Conservation (phyloP, 92 coral and sea anemone genomes). For the Micromussa lordhowensis region DNA sequence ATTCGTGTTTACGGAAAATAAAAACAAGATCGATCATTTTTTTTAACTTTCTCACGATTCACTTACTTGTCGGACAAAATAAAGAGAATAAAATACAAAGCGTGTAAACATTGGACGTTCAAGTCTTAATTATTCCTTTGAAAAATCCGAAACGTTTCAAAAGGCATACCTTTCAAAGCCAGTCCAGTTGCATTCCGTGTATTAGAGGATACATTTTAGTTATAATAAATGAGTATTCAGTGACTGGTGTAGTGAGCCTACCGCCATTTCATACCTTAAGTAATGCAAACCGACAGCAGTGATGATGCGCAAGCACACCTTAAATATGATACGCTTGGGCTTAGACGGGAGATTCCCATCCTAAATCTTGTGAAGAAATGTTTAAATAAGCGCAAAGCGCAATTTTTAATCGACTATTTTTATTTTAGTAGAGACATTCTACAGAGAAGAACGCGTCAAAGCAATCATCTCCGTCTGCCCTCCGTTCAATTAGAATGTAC, state of each 20-base stretch:
- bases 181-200: too few relatives aligned
- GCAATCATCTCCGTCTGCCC: neutral
- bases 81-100: neutral
- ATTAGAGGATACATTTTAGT: too few relatives aligned
- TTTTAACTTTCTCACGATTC: neutral
- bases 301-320: conserved; percentile 41
- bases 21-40: neutral
- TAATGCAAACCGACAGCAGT: conserved; percentile 36
- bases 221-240: too few relatives aligned
- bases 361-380: neutral
- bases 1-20: neutral
- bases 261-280: neutral
- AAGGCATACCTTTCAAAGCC: too few relatives aligned
- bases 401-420: neutral
- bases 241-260: neutral
- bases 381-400: neutral
- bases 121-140: too few relatives aligned
- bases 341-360: conserved; percentile 22
- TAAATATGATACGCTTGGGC: conserved; percentile 27
- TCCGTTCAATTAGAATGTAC: neutral
- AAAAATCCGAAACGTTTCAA: too few relatives aligned
- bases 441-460: neutral
- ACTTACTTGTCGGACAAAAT: neutral
- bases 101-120: too few relatives aligned
- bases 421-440: neutral